These are phyloP conservation scores for Nibea albiflora DNA, from an alignment of 2,113 vertebrate genomes.

Conservation along the genomic window DNA sequence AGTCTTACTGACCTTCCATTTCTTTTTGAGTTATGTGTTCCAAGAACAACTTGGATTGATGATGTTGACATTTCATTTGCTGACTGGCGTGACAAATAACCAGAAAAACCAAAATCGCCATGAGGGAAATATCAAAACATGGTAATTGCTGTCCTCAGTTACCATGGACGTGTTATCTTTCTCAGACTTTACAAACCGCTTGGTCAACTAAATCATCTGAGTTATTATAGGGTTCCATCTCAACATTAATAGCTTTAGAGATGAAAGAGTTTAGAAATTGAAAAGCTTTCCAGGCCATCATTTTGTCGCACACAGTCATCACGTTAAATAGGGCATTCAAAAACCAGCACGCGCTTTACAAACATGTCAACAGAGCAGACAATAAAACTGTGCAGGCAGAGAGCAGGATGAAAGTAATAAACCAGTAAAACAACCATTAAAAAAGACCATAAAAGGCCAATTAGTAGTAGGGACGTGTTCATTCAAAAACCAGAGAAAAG, in stretches of 20 bases:
- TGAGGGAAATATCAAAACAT: conserved; percentile 19
- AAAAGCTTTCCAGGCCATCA: background rate
- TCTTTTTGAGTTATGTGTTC: background rate
- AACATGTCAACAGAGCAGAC: no score
- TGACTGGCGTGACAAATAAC: conserved; percentile 17
- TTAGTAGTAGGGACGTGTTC: no score
- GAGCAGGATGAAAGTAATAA: no score
- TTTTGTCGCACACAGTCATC: background rate
- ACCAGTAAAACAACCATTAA: no score
- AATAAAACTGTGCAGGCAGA: no score
- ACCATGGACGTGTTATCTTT: background rate
- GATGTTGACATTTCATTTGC: conserved; percentile 9
- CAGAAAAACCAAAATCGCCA: background rate
- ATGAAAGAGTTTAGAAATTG: background rate
- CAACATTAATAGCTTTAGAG: conserved; percentile 1
- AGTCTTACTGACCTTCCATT: background rate
- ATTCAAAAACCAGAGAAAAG: no score
- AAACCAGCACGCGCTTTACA: no score
- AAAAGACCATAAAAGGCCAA: no score
- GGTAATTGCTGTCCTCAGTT: background rate
- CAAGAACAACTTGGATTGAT: conserved; percentile 1
- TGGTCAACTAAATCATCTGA: conserved; percentile 5
- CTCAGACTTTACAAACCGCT: background rate
- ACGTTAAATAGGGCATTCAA: no score
- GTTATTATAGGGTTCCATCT: background rate